phyloP scores from a whole-genome alignment of 2,113 vertebrate species.

The Ramphastos sulfuratus region DNA sequence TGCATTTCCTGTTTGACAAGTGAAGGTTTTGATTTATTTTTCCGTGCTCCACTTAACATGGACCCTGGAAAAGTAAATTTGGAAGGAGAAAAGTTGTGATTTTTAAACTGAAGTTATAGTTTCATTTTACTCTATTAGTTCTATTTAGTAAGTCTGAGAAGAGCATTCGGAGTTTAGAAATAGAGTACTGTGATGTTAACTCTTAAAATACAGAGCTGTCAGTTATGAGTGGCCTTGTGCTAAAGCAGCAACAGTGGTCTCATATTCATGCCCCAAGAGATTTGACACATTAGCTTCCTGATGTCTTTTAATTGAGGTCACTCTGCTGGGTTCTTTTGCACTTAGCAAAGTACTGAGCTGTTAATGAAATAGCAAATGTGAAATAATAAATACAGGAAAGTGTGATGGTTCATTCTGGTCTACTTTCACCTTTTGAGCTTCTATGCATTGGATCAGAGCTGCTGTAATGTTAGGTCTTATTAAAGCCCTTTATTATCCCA shows the following conservation, averaged over 20 bases:
- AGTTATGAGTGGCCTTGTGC: not conserved
- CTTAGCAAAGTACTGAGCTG: not conserved
- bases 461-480: rapidly evolving
- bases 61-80: slow-evolving; percentile 45
- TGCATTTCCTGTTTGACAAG: not conserved
- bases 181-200: not conserved
- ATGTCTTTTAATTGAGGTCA: not conserved
- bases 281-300: not conserved
- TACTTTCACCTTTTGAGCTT: not conserved
- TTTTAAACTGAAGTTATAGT: not conserved
- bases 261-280: not conserved
- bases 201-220: not conserved
- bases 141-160: not conserved
- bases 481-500: not conserved
- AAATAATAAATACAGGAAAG: not conserved
- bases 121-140: not conserved
- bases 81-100: not conserved
- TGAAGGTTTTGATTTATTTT: not conserved
- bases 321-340: not conserved
- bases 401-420: not conserved
- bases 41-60: not conserved
- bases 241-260: not conserved
- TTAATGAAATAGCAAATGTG: not conserved
- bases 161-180: not conserved
- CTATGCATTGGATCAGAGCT: not conserved